These are phyloP conservation scores for Trimorus sp. DNA, from an alignment of 2,888 invertebrate species.

Conservation along the genomic window DNA sequence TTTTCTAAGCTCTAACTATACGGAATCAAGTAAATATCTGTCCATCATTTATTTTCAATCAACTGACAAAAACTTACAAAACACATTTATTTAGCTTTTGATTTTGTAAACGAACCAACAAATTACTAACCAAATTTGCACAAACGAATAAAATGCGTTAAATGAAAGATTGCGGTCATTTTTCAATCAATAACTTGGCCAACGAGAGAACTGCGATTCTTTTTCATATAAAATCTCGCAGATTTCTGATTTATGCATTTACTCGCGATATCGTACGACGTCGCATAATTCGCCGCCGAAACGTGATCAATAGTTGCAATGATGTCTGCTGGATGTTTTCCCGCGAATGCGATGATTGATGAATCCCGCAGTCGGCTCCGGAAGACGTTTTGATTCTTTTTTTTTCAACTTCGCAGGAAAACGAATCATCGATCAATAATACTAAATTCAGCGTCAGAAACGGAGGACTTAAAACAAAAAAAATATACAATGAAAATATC, in stretches of 20 bases:
- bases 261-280: constrained; percentile 21
- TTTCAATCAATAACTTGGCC: neutral
- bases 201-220: neutral
- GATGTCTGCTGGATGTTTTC: constrained; percentile 35
- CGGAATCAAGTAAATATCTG: too few relatives aligned
- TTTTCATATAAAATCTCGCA: neutral
- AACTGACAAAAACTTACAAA: too few relatives aligned
- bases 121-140: too few relatives aligned
- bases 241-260: constrained; percentile 24
- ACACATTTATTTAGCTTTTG: too few relatives aligned
- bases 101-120: too few relatives aligned
- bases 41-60: too few relatives aligned
- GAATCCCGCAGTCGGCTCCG: constrained; percentile 3
- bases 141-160: too few relatives aligned
- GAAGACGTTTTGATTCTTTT: constrained; percentile 16
- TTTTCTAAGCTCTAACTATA: too few relatives aligned
- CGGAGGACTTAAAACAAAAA: too few relatives aligned
- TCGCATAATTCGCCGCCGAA: constrained; percentile 20
- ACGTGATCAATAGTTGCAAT: constrained; percentile 41
- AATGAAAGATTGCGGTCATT: neutral
- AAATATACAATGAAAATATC: too few relatives aligned
- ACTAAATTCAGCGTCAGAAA: too few relatives aligned
- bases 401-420: neutral
- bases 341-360: constrained; percentile 26
- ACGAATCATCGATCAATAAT: too few relatives aligned